phyloP scores from a whole-genome alignment of 2,113 vertebrate species.

The Acanthochromis polyacanthus region DNA sequence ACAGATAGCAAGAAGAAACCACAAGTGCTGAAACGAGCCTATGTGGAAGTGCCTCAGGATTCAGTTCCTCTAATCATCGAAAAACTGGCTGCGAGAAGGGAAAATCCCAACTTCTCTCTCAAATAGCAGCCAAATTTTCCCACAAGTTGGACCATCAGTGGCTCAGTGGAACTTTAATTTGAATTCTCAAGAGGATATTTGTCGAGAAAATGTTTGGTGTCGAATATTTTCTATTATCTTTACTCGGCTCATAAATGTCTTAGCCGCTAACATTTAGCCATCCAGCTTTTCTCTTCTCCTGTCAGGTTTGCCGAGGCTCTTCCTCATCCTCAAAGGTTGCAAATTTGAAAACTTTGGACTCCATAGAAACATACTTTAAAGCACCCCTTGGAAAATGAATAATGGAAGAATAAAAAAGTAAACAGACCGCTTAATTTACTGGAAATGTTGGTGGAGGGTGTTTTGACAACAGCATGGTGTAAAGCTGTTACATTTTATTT shows the following conservation, averaged over 20 bases:
- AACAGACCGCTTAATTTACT: no score
- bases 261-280: background rate
- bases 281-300: background rate
- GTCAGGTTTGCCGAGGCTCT: background rate
- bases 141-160: background rate
- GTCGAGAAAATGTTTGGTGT: no score
- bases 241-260: background rate
- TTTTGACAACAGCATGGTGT: no score
- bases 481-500: no score
- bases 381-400: no score
- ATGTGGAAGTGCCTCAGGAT: conserved; percentile 30
- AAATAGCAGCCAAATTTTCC: background rate
- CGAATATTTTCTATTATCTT: no score
- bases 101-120: conserved; percentile 31
- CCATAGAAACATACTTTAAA: no score
- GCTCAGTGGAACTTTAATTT: background rate
- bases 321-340: background rate
- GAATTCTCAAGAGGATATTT: no score
- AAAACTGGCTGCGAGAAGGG: conserved; percentile 4
- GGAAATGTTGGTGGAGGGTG: no score
- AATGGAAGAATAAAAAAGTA: no score
- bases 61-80: conserved; percentile 41
- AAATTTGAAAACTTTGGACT: no score
- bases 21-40: background rate
- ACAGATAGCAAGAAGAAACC: background rate